A percentile compares a stretch with the other conserved stretches of the same genome.
These are phyloP conservation scores for Spicauda simplicius DNA, from an alignment of 2,888 invertebrate species.

Conservation along the genomic window DNA sequence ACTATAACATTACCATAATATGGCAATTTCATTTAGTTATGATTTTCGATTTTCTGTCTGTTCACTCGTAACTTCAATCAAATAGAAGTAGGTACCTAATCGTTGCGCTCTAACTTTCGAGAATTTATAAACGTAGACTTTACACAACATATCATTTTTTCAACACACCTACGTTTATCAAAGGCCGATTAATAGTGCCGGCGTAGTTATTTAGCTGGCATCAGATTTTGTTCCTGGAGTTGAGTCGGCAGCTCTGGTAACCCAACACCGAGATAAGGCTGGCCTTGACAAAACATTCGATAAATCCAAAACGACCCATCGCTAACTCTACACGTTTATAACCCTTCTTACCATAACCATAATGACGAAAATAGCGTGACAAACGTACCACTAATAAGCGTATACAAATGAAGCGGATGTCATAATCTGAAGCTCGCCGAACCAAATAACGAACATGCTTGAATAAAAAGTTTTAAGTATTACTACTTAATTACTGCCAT, in stretches of 20 bases:
- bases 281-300: slow-evolving; percentile 62
- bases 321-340: slow-evolving; percentile 20
- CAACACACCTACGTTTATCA: not conserved
- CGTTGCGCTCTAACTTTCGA: not conserved
- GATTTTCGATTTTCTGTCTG: too few relatives aligned
- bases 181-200: slow-evolving; percentile 21
- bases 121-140: not conserved
- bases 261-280: slow-evolving; percentile 68
- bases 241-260: slow-evolving; percentile 68
- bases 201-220: slow-evolving; percentile 40
- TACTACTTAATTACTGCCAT: not conserved
- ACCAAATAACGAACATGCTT: slow-evolving; percentile 57
- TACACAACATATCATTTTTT: not conserved
- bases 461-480: slow-evolving; percentile 39
- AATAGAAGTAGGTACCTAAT: too few relatives aligned
- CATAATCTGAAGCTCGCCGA: slow-evolving; percentile 60
- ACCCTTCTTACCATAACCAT: slow-evolving; percentile 40
- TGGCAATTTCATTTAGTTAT: too few relatives aligned
- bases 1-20: too few relatives aligned
- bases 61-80: too few relatives aligned
- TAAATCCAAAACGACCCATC: slow-evolving; percentile 40
- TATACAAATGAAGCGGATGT: slow-evolving; percentile 62
- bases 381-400: slow-evolving; percentile 34
- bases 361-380: slow-evolving; percentile 44
- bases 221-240: slow-evolving; percentile 54